Evolutionary conservation across 2,888 invertebrate species (phyloP).

Genomic region (Drosophila eohydei): DNA sequence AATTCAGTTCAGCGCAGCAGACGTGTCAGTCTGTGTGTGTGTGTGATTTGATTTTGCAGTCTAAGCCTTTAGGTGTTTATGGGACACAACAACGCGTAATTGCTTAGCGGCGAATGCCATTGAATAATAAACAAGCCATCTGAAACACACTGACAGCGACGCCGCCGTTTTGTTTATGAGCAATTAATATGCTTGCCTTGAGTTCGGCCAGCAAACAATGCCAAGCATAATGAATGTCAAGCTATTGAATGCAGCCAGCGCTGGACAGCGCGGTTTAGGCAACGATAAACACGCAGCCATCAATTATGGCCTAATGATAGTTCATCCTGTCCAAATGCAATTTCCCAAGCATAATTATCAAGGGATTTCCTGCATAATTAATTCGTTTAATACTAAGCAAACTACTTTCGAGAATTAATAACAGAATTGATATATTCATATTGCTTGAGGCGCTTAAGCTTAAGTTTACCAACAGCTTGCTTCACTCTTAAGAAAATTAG

Average conservation of each 20-base stretch:
- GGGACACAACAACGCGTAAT: conserved; percentile 61
- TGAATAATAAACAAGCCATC: conserved; percentile 69
- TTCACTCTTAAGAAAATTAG: too few species aligned
- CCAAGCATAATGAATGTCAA: conserved; percentile 50
- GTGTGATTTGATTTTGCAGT: conserved; percentile 29
- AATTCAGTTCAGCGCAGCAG: conserved; percentile 30
- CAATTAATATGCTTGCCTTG: conserved; percentile 69
- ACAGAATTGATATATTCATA: not conserved
- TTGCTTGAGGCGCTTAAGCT: not conserved
- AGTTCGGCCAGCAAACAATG: conserved; percentile 33
- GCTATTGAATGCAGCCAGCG: conserved; percentile 26
- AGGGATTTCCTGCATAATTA: conserved; percentile 26
- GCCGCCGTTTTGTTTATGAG: conserved; percentile 57
- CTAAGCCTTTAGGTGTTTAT: conserved; percentile 67
- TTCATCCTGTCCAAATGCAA: conserved; percentile 39
- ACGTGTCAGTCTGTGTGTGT: conserved; percentile 5
- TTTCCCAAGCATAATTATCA: conserved; percentile 41
- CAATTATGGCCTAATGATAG: conserved; percentile 45
- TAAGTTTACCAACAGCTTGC: not conserved
- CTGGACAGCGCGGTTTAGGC: conserved; percentile 36
- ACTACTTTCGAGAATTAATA: conserved; percentile 5
- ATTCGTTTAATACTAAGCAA: conserved; percentile 1
- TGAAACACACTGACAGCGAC: conserved; percentile 18
- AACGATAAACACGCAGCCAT: conserved; percentile 24
- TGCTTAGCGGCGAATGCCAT: conserved; percentile 60